Evolutionary conservation across 2,113 vertebrate species (phyloP).

Genomic region (Vidua macroura): DNA sequence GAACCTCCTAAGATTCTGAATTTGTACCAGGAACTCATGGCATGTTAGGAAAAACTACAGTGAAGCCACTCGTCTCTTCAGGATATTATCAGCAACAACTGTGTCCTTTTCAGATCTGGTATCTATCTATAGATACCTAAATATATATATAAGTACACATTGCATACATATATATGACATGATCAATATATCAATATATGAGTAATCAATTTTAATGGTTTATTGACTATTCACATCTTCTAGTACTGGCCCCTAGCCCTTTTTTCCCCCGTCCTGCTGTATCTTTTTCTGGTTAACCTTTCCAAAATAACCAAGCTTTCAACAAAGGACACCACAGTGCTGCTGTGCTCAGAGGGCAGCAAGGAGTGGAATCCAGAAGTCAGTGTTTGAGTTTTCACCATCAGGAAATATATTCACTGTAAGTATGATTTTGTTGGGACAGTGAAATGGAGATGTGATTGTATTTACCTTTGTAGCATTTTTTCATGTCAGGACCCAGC

Average conservation of each 20-base stretch:
- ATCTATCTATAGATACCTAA: not conserved
- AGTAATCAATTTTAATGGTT: not conserved
- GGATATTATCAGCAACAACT: not conserved
- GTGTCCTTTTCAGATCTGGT: not conserved
- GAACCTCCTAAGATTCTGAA: not conserved
- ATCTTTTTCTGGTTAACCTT: not conserved
- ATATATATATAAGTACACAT: not conserved
- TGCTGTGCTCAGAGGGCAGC: not conserved
- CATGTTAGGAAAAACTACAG: not conserved
- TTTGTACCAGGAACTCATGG: not conserved
- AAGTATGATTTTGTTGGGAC: not conserved
- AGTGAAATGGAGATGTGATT: fast-evolving
- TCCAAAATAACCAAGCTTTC: not conserved
- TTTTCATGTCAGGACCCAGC: conserved; percentile 93
- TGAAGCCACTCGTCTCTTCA: fast-evolving
- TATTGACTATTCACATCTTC: not conserved
- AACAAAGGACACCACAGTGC: not conserved
- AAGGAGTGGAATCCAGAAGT: too few species aligned
- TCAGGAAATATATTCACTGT: not conserved
- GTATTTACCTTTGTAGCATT: conserved; percentile 84
- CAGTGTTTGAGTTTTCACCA: not conserved
- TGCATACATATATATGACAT: not conserved
- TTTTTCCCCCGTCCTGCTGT: not conserved
- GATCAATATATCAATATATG: not conserved
- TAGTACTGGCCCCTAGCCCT: not conserved